These are phyloP conservation scores for Ephestia elutella DNA, from an alignment of 1,140 invertebrate genomes.

Conservation along the genomic window DNA sequence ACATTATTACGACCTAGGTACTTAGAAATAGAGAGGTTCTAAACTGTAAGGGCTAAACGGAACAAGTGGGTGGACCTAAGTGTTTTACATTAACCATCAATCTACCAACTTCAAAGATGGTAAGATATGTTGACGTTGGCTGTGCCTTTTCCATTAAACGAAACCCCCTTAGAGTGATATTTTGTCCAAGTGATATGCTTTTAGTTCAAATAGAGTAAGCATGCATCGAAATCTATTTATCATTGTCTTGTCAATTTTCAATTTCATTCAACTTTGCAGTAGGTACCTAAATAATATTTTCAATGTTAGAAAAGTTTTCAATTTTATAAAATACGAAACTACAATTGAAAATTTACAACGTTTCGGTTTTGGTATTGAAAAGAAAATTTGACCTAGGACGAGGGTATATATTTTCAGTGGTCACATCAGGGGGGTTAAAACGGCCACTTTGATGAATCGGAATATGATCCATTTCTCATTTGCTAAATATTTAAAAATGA, in stretches of 20 bases:
- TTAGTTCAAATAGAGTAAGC: background rate
- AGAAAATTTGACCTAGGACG: no score
- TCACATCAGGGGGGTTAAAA: no score
- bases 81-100: conserved; percentile 53
- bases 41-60: background rate
- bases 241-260: background rate
- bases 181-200: background rate
- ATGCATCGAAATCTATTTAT: background rate
- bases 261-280: background rate
- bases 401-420: no score
- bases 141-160: conserved; percentile 6
- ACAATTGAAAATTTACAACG: no score
- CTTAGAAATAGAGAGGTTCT: background rate
- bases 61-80: conserved; percentile 24
- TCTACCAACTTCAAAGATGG: conserved; percentile 25
- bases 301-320: no score
- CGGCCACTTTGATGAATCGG: no score
- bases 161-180: background rate
- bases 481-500: no score
- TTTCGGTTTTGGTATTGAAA: no score
- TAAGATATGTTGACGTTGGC: conserved; percentile 17
- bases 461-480: no score
- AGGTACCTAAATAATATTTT: no score
- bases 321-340: no score
- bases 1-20: no score